phyloP scores from a whole-genome alignment of 2,113 vertebrate species.

The Megaceryle maxima region DNA sequence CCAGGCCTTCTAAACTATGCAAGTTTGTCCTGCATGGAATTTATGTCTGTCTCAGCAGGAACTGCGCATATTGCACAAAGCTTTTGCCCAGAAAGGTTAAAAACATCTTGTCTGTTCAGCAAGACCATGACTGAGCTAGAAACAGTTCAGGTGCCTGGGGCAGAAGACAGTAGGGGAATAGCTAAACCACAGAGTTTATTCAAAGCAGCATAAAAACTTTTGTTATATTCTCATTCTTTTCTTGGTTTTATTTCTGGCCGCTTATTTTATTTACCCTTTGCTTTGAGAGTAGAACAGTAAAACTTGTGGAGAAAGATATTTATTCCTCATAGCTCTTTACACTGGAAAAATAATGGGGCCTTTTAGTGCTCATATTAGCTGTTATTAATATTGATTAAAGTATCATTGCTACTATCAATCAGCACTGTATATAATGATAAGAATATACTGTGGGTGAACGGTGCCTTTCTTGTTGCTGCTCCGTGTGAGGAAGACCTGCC shows the following conservation, averaged over 20 bases:
- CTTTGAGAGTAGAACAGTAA: neutral
- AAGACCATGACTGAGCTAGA: neutral
- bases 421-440: neutral
- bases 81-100: neutral
- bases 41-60: neutral
- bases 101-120: neutral
- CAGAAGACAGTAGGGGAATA: neutral
- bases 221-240: neutral
- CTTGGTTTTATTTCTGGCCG: neutral
- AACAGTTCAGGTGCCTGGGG: neutral
- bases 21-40: neutral
- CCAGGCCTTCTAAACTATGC: neutral
- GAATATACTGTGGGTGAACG: accelerated
- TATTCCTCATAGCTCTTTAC: neutral
- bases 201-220: neutral
- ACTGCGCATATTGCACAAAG: neutral
- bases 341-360: neutral
- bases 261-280: neutral
- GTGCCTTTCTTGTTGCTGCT: neutral
- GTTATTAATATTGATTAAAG: neutral
- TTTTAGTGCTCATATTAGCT: neutral
- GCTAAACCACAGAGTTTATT: neutral
- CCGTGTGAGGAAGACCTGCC: accelerated
- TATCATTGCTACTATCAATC: neutral
- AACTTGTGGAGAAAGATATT: neutral